Evolutionary conservation across 2,113 vertebrate species (phyloP).

Genomic region (Chrysemys picta): DNA sequence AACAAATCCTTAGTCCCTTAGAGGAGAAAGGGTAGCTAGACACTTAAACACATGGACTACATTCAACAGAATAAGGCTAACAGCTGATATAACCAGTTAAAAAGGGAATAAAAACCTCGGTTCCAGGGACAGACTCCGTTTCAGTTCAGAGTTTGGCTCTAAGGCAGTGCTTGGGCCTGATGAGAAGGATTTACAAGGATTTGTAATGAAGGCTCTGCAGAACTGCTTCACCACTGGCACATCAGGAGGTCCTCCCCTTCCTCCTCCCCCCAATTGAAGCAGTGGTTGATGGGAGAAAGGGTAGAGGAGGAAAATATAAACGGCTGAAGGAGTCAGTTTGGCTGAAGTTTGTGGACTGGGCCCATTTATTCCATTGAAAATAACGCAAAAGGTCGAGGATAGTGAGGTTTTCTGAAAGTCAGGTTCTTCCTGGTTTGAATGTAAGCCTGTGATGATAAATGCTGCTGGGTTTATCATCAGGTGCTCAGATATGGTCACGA

Average conservation of each 20-base stretch:
- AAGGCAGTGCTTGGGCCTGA: not conserved
- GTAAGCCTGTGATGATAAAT: not conserved
- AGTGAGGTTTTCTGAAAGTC: not conserved
- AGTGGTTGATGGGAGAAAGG: accelerated
- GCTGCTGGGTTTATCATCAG: not conserved
- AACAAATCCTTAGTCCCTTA: slow-evolving; percentile 71
- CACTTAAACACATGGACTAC: slow-evolving; percentile 24
- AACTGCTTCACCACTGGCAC: not conserved
- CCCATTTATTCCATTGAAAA: not conserved
- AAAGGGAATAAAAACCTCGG: not conserved
- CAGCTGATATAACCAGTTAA: not conserved
- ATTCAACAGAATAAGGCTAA: slow-evolving; percentile 62
- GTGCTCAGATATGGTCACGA: not conserved
- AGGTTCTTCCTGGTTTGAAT: not conserved
- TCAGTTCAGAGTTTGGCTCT: not conserved
- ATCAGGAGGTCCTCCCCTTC: not conserved
- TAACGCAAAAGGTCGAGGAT: not conserved
- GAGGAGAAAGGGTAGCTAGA: not conserved
- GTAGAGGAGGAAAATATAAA: not conserved
- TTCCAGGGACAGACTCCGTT: not conserved
- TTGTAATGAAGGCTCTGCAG: accelerated
- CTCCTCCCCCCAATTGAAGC: not conserved
- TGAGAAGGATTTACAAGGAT: not conserved
- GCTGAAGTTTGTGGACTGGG: not conserved
- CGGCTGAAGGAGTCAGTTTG: not conserved